phyloP scores from a whole-genome alignment of 92 coral and sea anemone species.

The Plumapathes pennacea region DNA sequence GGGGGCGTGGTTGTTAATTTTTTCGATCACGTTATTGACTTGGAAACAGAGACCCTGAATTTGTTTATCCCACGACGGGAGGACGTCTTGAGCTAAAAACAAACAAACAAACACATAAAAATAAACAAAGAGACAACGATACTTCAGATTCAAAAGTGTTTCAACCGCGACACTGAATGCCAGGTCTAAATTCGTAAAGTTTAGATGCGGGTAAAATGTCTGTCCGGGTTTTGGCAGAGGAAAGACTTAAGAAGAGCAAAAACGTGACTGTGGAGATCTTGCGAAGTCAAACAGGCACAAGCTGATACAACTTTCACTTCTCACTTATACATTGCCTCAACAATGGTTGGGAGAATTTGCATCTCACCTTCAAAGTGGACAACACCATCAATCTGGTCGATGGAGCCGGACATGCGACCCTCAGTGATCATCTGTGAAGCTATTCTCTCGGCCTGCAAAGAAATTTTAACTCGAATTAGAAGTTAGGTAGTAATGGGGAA shows the following conservation, averaged over 20 bases:
- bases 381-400: conserved; percentile 98
- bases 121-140: too few species aligned
- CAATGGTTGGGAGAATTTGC: background rate
- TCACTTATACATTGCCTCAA: too few species aligned
- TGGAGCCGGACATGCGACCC: conserved; percentile 97
- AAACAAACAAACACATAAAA: background rate
- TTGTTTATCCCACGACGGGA: conserved; percentile 99
- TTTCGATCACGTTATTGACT: conserved; percentile 92
- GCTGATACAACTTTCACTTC: background rate
- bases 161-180: background rate
- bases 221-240: too few species aligned
- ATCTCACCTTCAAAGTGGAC: conserved; percentile 96
- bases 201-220: background rate
- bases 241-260: too few species aligned
- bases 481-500: too few species aligned
- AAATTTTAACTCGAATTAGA: too few species aligned
- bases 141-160: background rate
- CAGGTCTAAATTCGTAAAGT: background rate
- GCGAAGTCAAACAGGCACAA: background rate
- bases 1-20: conserved; percentile 81
- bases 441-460: conserved; percentile 88
- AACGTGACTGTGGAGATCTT: background rate
- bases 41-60: conserved; percentile 94
- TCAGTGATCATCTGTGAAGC: conserved; percentile 99
- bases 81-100: conserved; percentile 89